These are phyloP conservation scores for Heptranchias perlo DNA, from an alignment of 2,113 vertebrate genomes.

Conservation along the genomic window DNA sequence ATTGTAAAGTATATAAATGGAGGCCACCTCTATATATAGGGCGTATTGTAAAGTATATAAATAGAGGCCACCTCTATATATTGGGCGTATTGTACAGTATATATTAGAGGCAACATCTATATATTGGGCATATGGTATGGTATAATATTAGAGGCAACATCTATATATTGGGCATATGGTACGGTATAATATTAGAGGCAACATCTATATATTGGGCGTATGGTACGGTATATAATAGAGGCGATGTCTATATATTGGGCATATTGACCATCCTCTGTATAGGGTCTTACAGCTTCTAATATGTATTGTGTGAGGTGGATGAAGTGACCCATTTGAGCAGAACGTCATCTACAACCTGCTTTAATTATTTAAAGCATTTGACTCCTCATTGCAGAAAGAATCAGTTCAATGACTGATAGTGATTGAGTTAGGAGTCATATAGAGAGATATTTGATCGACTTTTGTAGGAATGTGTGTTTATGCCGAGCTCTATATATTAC, in stretches of 20 bases:
- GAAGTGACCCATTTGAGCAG: constrained; percentile 15
- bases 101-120: background rate
- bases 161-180: background rate
- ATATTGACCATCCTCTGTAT: background rate
- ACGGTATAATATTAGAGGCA: background rate
- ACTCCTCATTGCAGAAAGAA: constrained; percentile 1
- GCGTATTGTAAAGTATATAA: background rate
- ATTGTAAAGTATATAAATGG: background rate
- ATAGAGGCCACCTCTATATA: background rate
- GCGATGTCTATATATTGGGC: background rate
- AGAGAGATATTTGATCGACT: background rate
- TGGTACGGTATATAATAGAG: background rate
- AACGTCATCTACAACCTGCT: background rate
- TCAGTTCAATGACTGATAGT: constrained; percentile 7
- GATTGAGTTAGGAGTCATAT: background rate
- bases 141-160: background rate
- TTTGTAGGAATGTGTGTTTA: background rate
- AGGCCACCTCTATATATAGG: background rate
- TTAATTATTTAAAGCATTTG: constrained; percentile 27
- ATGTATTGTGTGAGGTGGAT: background rate
- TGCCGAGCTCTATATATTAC: background rate
- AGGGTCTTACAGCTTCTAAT: background rate
- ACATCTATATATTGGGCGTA: background rate
- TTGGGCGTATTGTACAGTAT: background rate
- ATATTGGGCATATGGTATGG: background rate